Conservation (phyloP, 1,140 invertebrate genomes). For the Zophobas morio region DNA sequence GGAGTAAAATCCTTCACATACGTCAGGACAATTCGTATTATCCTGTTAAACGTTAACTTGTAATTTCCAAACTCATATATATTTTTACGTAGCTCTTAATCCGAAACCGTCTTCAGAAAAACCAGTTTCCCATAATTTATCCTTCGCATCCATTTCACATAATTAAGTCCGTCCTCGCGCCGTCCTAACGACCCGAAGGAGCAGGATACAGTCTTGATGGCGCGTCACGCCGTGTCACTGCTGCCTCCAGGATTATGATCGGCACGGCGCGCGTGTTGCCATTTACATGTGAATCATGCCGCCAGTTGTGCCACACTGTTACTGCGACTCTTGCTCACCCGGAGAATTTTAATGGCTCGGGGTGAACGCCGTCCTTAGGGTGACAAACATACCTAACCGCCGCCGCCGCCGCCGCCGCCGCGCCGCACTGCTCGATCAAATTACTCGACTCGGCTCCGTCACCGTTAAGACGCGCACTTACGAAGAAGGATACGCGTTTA, state of each 20-base stretch:
- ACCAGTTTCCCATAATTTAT: no score
- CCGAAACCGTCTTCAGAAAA: no score
- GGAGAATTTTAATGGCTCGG: slow-evolving; percentile 58
- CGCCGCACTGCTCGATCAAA: slow-evolving; percentile 22
- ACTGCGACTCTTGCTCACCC: slow-evolving; percentile 58
- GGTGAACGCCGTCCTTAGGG: slow-evolving; percentile 44
- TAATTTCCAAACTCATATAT: no score
- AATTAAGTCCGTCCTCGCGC: slow-evolving; percentile 11
- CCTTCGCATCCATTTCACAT: not conserved
- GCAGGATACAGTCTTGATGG: slow-evolving; percentile 26
- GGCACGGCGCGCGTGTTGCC: slow-evolving; percentile 56
- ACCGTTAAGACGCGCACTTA: slow-evolving; percentile 24
- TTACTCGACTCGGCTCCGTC: slow-evolving; percentile 23
- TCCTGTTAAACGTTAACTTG: no score
- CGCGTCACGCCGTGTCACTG: slow-evolving; percentile 24
- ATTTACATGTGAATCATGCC: slow-evolving; percentile 62
- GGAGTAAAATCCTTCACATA: no score
- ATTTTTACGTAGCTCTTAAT: no score
- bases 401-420: no score
- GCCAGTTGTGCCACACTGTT: slow-evolving; percentile 58
- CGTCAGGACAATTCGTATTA: no score
- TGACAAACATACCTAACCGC: slow-evolving; percentile 47
- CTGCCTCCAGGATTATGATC: slow-evolving; percentile 51
- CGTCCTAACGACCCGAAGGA: slow-evolving; percentile 19
- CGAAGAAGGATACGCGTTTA: slow-evolving; percentile 24